These are phyloP conservation scores for Pecten maximus DNA, from an alignment of 2,888 invertebrate genomes.

Conservation along the genomic window DNA sequence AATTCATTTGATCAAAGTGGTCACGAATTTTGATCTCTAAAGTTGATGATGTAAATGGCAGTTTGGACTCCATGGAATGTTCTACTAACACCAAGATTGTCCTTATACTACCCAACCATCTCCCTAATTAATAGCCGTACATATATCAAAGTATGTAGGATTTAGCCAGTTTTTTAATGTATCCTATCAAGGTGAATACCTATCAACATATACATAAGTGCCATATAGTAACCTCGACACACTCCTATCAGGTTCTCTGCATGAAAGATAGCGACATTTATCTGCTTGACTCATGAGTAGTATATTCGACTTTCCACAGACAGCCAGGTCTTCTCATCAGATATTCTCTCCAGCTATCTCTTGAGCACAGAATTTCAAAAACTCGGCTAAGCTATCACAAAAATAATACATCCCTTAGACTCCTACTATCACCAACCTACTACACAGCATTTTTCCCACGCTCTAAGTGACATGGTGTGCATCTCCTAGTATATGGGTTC, in stretches of 20 bases:
- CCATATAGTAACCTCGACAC: neutral
- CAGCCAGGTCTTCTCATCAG: neutral
- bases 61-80: neutral
- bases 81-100: neutral
- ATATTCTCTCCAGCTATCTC: conserved; percentile 11
- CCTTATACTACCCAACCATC: neutral
- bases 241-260: neutral
- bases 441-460: conserved; percentile 27
- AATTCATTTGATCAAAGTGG: neutral
- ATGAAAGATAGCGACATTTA: neutral
- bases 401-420: neutral
- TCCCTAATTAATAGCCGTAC: neutral
- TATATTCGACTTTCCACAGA: neutral
- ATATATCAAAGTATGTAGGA: neutral
- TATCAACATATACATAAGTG: neutral
- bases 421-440: neutral
- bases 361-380: conserved; percentile 16
- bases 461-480: conserved; percentile 20
- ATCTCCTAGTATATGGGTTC: neutral
- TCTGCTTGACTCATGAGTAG: neutral
- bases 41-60: neutral
- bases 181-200: neutral
- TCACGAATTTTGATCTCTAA: neutral
- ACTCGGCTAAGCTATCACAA: conserved; percentile 18
- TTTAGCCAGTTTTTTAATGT: neutral